Conservation (phyloP, 2,888 invertebrate species). For the Liodrosophila aerea region DNA sequence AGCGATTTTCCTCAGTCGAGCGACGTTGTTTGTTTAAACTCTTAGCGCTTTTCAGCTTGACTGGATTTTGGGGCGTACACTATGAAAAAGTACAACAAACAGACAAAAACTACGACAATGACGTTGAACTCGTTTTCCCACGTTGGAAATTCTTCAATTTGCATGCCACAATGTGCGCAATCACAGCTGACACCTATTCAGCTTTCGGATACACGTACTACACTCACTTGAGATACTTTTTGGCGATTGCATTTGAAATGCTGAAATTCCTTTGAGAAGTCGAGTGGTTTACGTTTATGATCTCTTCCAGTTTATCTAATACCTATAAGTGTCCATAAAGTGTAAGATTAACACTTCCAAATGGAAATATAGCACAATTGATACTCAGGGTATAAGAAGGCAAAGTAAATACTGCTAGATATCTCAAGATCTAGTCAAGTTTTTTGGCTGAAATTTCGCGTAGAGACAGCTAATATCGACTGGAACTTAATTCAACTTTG, state of each 20-base stretch:
- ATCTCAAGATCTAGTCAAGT: background rate
- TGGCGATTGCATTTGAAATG: conserved; percentile 9
- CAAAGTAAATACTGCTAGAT: too few relatives aligned
- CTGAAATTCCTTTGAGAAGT: conserved; percentile 27
- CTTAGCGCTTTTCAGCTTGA: conserved; percentile 68
- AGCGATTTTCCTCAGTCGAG: conserved; percentile 57
- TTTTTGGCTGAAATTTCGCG: background rate
- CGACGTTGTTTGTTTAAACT: conserved; percentile 63
- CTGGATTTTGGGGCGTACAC: conserved; percentile 63
- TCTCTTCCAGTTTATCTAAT: too few relatives aligned
- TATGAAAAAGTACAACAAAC: conserved; percentile 12
- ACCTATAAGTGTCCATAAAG: background rate
- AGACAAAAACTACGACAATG: conserved; percentile 27
- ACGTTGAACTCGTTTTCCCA: conserved; percentile 72
- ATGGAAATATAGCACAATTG: background rate
- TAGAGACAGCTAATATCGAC: too few relatives aligned
- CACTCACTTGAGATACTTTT: conserved; percentile 45
- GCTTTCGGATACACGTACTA: conserved; percentile 37
- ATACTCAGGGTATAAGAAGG: too few relatives aligned
- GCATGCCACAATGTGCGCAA: conserved; percentile 70
- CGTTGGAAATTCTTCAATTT: conserved; percentile 78
- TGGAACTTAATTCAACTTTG: too few relatives aligned
- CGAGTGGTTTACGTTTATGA: conserved; percentile 8
- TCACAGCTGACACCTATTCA: conserved; percentile 69
- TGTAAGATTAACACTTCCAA: background rate